These are phyloP conservation scores for Drosophila melanogaster DNA, from an alignment of 1,140 invertebrate species.

Conservation along the genomic window Release_6_plus_ISO1_MT NT_033779.5:15639001-15639500, in stretches of 20 bases:
- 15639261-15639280: constrained; percentile 77
- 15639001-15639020: constrained; percentile 51
- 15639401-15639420: too few relatives aligned
- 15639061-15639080: constrained; percentile 25
- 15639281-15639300: constrained; percentile 39
- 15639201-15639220: constrained; percentile 24
- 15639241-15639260: constrained; percentile 63
- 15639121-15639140: constrained; percentile 63
- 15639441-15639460: too few relatives aligned
- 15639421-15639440: too few relatives aligned
- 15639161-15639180: neutral
- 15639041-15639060: neutral
- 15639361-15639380: neutral
- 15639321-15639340: constrained; percentile 62
- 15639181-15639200: constrained; percentile 4
- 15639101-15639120: constrained; percentile 75
- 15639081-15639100: constrained; percentile 58
- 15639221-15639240: constrained; percentile 74
- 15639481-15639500: too few relatives aligned
- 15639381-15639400: too few relatives aligned
- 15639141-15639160: constrained; percentile 13
- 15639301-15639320: constrained; percentile 44
- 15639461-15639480: too few relatives aligned
- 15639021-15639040: constrained; percentile 22
- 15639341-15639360: constrained; percentile 12